Base-by-base conservation (phyloP, 2,797 vertebrate genomes). In the Glyptemys insculpta region DNA sequence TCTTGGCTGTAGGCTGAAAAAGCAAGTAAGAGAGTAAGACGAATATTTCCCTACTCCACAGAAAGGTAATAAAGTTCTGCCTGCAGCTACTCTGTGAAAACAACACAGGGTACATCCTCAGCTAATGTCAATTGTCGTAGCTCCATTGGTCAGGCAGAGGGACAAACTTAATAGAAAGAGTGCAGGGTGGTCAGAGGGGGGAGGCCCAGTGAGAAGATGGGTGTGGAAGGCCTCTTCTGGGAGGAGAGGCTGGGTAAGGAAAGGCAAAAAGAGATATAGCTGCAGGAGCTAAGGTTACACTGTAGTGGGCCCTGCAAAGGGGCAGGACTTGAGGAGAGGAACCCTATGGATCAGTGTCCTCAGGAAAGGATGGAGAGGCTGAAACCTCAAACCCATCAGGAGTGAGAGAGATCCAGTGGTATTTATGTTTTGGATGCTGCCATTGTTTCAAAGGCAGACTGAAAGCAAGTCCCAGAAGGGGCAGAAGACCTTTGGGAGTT, bases 61-160 rank as follows among this genome's bases (percentile, higher is more conserved):
- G 78, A 92, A 87, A 72, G 68, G 53, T 57, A 91, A 57, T 88
- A 50, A 80, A 53, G 72, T 37, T 52, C 84, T 93, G 54, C 78
- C 78, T 89, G 84, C 83, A 34, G 54, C 91, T 87, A 37, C 83
- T 92, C 41, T 34, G 23, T 44, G 68, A 53, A 87, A 94, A 92
- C 74, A 81, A 52, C 31, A 2, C 5, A 23, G 53, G 56, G 56
- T 34, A 79, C 87, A 68, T 37, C 91, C 18, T 81, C n/a, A 79
- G 1, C 74, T 56, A 59, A 78, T 0, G 0, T 27, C 52, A 76
- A 49, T n/a, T 87, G 15, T 41, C 50, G 3, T 2, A 83, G 62
- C 15, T 62, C 93, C 52, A 50, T 3, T 12, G 44, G 15, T 62
- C 59, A 18, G 15, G 21, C 83, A 74, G 37, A 37, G 8, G 31